Percentiles rank a stretch among this genome's conserved stretches.
Conservation (phyloP, 2,797 vertebrate species). For the Pipistrellus pipistrellus region DNA sequence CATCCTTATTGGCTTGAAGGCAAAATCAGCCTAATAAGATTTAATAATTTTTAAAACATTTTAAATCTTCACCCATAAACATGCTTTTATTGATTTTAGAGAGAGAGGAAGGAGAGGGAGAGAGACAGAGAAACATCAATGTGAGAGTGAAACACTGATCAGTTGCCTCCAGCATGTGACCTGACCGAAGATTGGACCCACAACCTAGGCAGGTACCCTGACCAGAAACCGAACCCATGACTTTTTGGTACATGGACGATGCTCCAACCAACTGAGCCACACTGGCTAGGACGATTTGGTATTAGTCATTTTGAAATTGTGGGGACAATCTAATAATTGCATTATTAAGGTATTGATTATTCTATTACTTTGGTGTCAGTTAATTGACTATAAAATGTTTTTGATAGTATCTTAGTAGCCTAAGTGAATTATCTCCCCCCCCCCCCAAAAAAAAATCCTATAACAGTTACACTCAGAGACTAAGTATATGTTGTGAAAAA, state of each 20-base stretch:
- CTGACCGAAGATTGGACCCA: neutral
- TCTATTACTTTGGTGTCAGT: neutral
- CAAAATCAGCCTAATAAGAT: neutral
- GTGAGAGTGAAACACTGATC: neutral
- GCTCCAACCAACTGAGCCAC: neutral
- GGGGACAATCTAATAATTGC: neutral
- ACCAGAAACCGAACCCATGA: neutral
- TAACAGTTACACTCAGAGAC: neutral
- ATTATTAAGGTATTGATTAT: neutral
- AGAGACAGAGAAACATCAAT: neutral
- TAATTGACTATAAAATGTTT: neutral
- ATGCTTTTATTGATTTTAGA: neutral
- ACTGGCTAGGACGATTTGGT: neutral
- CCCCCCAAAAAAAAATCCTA: neutral
- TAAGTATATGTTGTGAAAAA: neutral
- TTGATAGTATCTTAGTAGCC: neutral
- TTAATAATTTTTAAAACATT: neutral
- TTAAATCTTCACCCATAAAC: neutral
- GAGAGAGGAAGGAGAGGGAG: neutral
- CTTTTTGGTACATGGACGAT: neutral
- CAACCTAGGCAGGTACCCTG: neutral
- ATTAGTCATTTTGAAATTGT: constrained; percentile 31
- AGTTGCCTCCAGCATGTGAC: neutral
- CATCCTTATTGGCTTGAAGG: neutral
- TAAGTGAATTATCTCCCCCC: neutral